These are phyloP conservation scores for Ormyrus nitidulus DNA, from an alignment of 2,888 invertebrate species.

Conservation along the genomic window DNA sequence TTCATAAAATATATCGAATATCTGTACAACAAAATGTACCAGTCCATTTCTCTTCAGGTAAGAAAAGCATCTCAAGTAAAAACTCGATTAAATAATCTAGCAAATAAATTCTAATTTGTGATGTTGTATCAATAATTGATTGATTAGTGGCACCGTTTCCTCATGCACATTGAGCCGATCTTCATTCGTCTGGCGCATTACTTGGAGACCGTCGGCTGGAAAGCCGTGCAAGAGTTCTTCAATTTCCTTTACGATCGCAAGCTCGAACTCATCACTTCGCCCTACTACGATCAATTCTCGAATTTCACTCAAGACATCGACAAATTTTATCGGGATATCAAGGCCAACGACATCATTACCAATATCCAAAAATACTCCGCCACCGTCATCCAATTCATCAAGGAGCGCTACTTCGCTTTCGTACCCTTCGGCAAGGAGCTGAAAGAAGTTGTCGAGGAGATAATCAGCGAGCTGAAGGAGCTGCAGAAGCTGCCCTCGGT, in stretches of 20 bases:
- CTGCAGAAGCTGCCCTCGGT: slow-evolving; percentile 80
- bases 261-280: slow-evolving; percentile 87
- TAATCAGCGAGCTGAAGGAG: slow-evolving; percentile 80
- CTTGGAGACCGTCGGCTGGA: slow-evolving; percentile 84
- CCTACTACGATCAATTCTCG: slow-evolving; percentile 87
- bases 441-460: slow-evolving; percentile 80
- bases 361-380: slow-evolving; percentile 86
- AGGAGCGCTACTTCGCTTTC: slow-evolving; percentile 81
- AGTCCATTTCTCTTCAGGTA: slow-evolving; percentile 79
- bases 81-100: neutral
- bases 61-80: neutral
- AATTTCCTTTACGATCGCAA: slow-evolving; percentile 89
- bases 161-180: slow-evolving; percentile 86
- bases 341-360: slow-evolving; percentile 85
- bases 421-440: slow-evolving; percentile 84
- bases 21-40: slow-evolving; percentile 83
- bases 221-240: slow-evolving; percentile 84
- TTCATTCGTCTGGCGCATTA: slow-evolving; percentile 87
- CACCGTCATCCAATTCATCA: slow-evolving; percentile 81
- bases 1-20: slow-evolving; percentile 84
- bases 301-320: slow-evolving; percentile 89
- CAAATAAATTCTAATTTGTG: neutral
- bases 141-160: slow-evolving; percentile 80
- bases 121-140: no score
- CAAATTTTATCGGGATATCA: slow-evolving; percentile 85